A percentile compares a stretch with the other conserved stretches of the same genome.
phyloP scores from a whole-genome alignment of 1,140 invertebrate genomes.

The Phymastichus coffea region DNA sequence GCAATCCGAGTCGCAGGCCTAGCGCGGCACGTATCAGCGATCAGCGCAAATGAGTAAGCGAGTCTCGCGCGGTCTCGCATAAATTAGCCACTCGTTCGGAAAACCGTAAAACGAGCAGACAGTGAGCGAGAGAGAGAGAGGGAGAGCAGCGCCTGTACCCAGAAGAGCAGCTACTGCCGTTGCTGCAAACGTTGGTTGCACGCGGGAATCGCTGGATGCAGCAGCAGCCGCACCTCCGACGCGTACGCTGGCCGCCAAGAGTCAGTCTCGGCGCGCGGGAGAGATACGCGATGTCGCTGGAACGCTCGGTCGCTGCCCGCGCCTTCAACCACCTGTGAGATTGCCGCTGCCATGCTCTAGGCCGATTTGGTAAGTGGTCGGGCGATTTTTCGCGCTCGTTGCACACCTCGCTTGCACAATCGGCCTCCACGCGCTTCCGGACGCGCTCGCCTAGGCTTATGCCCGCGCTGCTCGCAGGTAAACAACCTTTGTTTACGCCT shows the following conservation, averaged over 20 bases:
- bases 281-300: too few relatives aligned
- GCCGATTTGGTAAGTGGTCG: slow-evolving; percentile 8
- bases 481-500: slow-evolving; percentile 21
- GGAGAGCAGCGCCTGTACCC: not conserved
- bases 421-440: too few relatives aligned
- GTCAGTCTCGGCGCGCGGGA: not conserved
- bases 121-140: too few relatives aligned
- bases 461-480: too few relatives aligned
- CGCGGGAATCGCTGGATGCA: not conserved
- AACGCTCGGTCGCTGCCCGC: too few relatives aligned
- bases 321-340: slow-evolving; percentile 12
- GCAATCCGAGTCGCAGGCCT: too few relatives aligned
- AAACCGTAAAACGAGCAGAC: too few relatives aligned
- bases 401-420: not conserved
- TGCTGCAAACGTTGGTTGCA: not conserved
- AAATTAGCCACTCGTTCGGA: too few relatives aligned
- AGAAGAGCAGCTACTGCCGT: not conserved
- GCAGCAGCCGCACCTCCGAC: not conserved
- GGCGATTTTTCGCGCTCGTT: not conserved
- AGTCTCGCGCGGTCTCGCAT: too few relatives aligned
- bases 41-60: too few relatives aligned
- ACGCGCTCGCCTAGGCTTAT: too few relatives aligned
- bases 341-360: slow-evolving; percentile 6
- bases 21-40: too few relatives aligned
- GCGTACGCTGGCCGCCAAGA: not conserved